A percentile compares a stretch with the other conserved stretches of the same genome.
These are phyloP conservation scores for Pilophorus perplexus DNA, from an alignment of 2,888 invertebrate genomes.

Conservation along the genomic window DNA sequence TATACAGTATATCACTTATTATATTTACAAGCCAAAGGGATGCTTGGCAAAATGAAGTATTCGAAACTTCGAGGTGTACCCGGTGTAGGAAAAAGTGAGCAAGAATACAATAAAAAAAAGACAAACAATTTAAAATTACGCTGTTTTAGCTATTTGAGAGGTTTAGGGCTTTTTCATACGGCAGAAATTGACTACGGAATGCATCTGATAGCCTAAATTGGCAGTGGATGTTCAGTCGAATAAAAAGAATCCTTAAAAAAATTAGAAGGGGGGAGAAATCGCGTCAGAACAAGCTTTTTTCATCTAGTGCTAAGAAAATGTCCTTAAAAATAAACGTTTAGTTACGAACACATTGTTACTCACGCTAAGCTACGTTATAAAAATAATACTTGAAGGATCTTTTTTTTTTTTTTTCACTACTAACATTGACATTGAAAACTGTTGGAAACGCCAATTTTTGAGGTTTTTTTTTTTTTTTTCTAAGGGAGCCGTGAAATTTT, in stretches of 20 bases:
- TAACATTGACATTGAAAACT: too few relatives aligned
- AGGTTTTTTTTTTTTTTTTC: too few relatives aligned
- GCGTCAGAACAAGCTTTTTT: too few relatives aligned
- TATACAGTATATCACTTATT: constrained; percentile 23
- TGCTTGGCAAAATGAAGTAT: constrained; percentile 11
- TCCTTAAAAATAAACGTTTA: not conserved
- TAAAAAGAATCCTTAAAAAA: not conserved
- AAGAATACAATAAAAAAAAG: not conserved
- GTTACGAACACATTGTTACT: constrained; percentile 13
- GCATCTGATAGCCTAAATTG: constrained; percentile 22
- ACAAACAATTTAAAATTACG: not conserved
- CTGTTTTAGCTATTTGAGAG: too few relatives aligned
- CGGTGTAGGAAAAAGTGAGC: constrained; percentile 6
- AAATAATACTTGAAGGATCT: constrained; percentile 15
- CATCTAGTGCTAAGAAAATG: too few relatives aligned
- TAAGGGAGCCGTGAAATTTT: too few relatives aligned
- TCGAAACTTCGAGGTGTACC: constrained; percentile 6
- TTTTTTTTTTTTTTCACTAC: not conserved
- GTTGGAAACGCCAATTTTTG: too few relatives aligned
- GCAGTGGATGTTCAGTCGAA: constrained; percentile 39
- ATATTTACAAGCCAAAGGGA: constrained; percentile 23
- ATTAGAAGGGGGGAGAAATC: too few relatives aligned
- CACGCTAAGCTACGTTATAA: constrained; percentile 1
- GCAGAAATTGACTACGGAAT: constrained; percentile 33
- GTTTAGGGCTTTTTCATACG: too few relatives aligned